These are phyloP conservation scores for Drosophila repletoides DNA, from an alignment of 1,140 invertebrate species.

Conservation along the genomic window DNA sequence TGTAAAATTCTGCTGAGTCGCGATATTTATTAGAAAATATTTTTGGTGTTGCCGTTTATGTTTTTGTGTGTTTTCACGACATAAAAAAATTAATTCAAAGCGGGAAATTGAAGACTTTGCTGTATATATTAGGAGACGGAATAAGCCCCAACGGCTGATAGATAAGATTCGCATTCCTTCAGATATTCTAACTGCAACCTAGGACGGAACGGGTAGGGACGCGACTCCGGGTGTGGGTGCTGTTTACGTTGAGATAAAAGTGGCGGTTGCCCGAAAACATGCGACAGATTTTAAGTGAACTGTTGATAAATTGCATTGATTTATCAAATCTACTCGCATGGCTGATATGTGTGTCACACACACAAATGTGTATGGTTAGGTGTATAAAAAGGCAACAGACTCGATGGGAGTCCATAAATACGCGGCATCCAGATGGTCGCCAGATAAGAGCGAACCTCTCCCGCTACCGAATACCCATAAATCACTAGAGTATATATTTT, in stretches of 20 bases:
- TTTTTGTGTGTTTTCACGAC: neutral
- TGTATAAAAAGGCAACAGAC: constrained; percentile 9
- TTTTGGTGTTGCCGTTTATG: constrained; percentile 11
- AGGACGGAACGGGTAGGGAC: neutral
- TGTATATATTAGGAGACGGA: constrained; percentile 70
- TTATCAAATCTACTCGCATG: constrained; percentile 62
- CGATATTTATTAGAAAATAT: constrained; percentile 64
- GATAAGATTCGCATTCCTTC: constrained; percentile 52
- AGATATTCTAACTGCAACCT: neutral
- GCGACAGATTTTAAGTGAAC: constrained; percentile 67
- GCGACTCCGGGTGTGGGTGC: constrained; percentile 3
- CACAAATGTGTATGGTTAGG: neutral
- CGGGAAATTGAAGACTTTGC: constrained; percentile 43
- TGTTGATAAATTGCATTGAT: constrained; percentile 77
- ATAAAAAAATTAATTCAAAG: neutral
- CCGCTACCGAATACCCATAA: constrained; percentile 50
- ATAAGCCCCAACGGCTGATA: constrained; percentile 55
- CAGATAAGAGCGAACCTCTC: constrained; percentile 47
- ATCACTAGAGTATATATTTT: constrained; percentile 39
- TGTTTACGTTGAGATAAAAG: constrained; percentile 65
- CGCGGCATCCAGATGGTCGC: constrained; percentile 67
- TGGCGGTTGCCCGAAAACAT: constrained; percentile 20
- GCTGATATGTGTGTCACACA: no score
- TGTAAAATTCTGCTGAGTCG: constrained; percentile 25
- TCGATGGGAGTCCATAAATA: constrained; percentile 45